Conservation (phyloP, 2,797 vertebrate genomes). For the Hoplostethus atlanticus region DNA sequence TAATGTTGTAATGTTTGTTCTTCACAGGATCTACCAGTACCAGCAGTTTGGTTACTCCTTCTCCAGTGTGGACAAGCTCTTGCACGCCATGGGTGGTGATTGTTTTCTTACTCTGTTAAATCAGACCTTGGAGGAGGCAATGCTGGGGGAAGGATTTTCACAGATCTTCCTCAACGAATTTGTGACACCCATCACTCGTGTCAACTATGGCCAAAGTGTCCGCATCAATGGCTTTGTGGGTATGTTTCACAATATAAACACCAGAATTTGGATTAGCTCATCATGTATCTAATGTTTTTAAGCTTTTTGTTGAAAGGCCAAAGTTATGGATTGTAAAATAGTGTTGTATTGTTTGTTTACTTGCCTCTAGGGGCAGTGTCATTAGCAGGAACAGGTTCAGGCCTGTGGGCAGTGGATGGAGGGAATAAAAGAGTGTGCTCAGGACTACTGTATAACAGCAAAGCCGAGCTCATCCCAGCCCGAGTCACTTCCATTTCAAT, state of each 20-base stretch:
- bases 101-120: constrained; percentile 86
- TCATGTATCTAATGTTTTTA: not conserved
- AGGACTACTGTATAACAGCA: constrained; percentile 90
- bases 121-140: constrained; percentile 89
- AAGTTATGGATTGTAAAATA: not conserved
- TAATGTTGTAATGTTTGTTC: constrained; percentile 7
- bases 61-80: constrained; percentile 88
- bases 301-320: not conserved
- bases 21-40: constrained; percentile 93
- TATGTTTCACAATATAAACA: constrained; percentile 63
- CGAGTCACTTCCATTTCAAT: constrained; percentile 86
- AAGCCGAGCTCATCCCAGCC: constrained; percentile 87
- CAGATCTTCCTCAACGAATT: constrained; percentile 91
- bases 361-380: constrained; percentile 88
- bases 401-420: constrained; percentile 92
- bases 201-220: constrained; percentile 90
- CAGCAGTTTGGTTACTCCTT: constrained; percentile 94
- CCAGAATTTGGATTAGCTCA: not conserved
- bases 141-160: constrained; percentile 91
- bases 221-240: constrained; percentile 90
- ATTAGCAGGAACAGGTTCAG: constrained; percentile 83
- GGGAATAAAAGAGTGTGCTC: constrained; percentile 92
- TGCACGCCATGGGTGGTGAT: constrained; percentile 91
- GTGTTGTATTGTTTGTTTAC: not conserved
- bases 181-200: constrained; percentile 85